Evolutionary conservation across 30 jellyfish, hydroid and myxozoan genomes (phyloP).

Genomic region (Aurelia aurita): DNA sequence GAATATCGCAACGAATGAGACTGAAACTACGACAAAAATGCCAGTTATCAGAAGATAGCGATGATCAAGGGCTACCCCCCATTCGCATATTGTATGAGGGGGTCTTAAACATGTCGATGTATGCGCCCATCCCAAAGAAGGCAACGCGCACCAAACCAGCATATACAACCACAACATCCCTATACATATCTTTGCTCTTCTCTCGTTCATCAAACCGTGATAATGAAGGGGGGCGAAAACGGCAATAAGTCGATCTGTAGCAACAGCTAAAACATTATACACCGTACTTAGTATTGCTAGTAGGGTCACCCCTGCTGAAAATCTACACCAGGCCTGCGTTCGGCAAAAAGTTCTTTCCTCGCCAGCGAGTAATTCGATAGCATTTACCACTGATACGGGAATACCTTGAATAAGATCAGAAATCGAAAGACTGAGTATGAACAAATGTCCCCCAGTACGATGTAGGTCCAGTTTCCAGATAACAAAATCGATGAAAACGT

Average conservation of each 20-base stretch:
- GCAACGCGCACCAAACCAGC: slow-evolving; percentile 17
- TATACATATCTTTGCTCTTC: background rate
- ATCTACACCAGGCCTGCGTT: slow-evolving; percentile 13
- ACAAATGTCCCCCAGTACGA: slow-evolving; percentile 21
- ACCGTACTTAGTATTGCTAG: slow-evolving; percentile 18
- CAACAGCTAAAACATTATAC: slow-evolving; percentile 5
- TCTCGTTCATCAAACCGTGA: background rate
- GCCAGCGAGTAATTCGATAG: background rate
- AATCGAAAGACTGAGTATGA: slow-evolving; percentile 26
- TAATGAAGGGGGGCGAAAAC: slow-evolving; percentile 16
- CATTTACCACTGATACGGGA: background rate
- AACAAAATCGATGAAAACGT: slow-evolving; percentile 21
- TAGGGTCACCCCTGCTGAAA: slow-evolving; percentile 11
- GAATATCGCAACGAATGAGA: background rate
- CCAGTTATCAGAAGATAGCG: background rate
- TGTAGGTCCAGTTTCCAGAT: slow-evolving; percentile 10
- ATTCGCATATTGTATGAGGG: slow-evolving; percentile 8
- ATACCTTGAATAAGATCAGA: slow-evolving; percentile 27
- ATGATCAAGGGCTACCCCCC: slow-evolving; percentile 11
- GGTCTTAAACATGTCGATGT: slow-evolving; percentile 8
- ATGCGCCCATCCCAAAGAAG: slow-evolving; percentile 24
- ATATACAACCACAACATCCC: background rate
- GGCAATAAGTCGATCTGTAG: slow-evolving; percentile 9
- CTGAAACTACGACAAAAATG: background rate
- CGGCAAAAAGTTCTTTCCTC: background rate